Percentiles rank a stretch among this genome's conserved stretches.
These are phyloP conservation scores for Nesoenas mayeri DNA, from an alignment of 2,113 vertebrate genomes.

Conservation along the genomic window DNA sequence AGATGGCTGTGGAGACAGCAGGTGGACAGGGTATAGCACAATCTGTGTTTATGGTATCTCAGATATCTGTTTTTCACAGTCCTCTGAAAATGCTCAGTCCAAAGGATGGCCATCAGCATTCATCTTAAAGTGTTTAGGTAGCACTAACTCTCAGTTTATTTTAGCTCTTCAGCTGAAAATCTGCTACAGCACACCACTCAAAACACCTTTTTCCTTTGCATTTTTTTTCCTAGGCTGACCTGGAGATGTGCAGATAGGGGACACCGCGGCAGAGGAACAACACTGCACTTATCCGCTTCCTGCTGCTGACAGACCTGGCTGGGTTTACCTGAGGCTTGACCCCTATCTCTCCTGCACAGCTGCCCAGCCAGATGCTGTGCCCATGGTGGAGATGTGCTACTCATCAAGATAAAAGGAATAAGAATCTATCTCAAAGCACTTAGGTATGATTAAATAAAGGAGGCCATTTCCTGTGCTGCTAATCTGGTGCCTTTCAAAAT, in stretches of 20 bases:
- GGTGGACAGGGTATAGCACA: neutral
- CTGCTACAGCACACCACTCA: neutral
- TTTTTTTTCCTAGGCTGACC: neutral
- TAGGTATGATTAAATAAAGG: constrained; percentile 65
- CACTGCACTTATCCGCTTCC: neutral
- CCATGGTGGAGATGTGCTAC: constrained; percentile 33
- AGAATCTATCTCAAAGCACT: constrained; percentile 65
- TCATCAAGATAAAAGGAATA: constrained; percentile 63
- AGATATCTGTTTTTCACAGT: neutral
- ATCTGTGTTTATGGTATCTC: neutral
- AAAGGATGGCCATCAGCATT: neutral
- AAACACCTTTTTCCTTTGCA: neutral
- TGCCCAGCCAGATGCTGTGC: constrained; percentile 43
- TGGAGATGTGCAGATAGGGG: constrained; percentile 3
- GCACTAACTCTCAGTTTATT: neutral
- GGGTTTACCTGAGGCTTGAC: constrained; percentile 41
- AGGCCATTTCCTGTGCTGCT: constrained; percentile 63
- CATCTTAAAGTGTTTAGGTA: neutral
- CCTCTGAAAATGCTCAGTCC: neutral
- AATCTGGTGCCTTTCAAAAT: constrained; percentile 64
- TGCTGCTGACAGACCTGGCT: constrained; percentile 15
- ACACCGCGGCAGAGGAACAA: neutral
- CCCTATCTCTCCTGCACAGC: constrained; percentile 44
- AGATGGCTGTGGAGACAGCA: neutral
- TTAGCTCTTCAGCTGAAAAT: neutral